Base-by-base conservation (phyloP, 1,140 invertebrate species). In the Tetramorium alpestre region DNA sequence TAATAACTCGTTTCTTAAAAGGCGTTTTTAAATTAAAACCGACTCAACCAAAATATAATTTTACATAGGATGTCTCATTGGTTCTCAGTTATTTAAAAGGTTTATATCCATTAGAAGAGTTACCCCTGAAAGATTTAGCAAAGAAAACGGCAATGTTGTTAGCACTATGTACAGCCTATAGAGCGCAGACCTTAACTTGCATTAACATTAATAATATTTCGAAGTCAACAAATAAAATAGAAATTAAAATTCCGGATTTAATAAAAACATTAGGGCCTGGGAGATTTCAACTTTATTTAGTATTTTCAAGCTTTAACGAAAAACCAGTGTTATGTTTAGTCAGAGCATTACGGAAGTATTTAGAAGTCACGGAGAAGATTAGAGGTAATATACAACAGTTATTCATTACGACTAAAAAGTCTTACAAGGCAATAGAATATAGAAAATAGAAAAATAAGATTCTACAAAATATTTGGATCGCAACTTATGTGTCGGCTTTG, bases 111-210 rank as follows among this genome's bases (percentile, higher is more conserved):
- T 44, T 44, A 44, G 6, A 44, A 44, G 6, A 44, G 0, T 44
- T 44, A 44, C 0, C 41, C 0, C 41, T 67, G 28, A 78, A 28
- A 33, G 28, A 33, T 0, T 33, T 33, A 33, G 2, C 28, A 28
- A 47, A 64, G 18, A 67, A 80, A 38, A 60, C 56, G 6, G 33
- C 56, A 2, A 41, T 78, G 41, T 49, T 78, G 54, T 22, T 80
- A 54, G 76, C 62, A 0, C 67, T 81, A 81, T 47, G 77, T 13
- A 81, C 77, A 56, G 76, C 76, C 28, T 49, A 81, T 0, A 54
- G 28, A 41, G 64, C 60, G 3, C 77, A 81, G 38, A 67, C 77
- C 0, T 10, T 67, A 13, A 41, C 65, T 1, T 16, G 11, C 13
- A 82, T 69, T 7, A 69, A 25, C 8, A 49, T 70, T 18, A 22